A percentile compares a stretch with the other conserved stretches of the same genome.
phyloP scores from a whole-genome alignment of 2,888 invertebrate genomes.

The Thumatha senex region DNA sequence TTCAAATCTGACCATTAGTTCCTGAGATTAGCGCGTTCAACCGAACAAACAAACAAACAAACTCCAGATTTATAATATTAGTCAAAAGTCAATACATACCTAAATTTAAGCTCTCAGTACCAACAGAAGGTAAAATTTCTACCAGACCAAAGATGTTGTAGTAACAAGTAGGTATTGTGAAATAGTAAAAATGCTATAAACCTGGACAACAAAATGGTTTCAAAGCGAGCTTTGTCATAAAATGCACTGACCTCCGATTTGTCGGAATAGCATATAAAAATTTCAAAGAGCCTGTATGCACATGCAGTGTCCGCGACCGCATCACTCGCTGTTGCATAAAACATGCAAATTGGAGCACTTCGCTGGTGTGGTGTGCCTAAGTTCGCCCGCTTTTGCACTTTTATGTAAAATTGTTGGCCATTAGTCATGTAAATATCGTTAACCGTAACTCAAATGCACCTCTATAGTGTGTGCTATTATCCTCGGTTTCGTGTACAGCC shows the following conservation, averaged over 20 bases:
- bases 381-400: conserved; percentile 78
- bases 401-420: conserved; percentile 75
- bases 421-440: conserved; percentile 80
- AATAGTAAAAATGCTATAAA: conserved; percentile 37
- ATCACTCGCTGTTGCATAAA: conserved; percentile 76
- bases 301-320: conserved; percentile 65
- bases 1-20: no score
- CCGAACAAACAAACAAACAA: no score
- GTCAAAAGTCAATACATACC: background rate
- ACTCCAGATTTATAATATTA: no score
- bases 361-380: conserved; percentile 65
- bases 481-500: no score
- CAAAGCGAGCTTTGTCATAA: conserved; percentile 61
- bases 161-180: conserved; percentile 10
- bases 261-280: conserved; percentile 77
- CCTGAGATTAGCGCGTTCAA: no score
- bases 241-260: conserved; percentile 72
- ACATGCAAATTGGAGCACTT: conserved; percentile 82
- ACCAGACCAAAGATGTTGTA: no score
- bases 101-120: background rate
- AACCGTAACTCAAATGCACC: conserved; percentile 58
- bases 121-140: background rate
- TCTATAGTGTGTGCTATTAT: conserved; percentile 17
- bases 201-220: conserved; percentile 43
- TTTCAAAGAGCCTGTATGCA: conserved; percentile 70